phyloP scores from a whole-genome alignment of 2,888 invertebrate genomes.

The Zeuzera pyrina region DNA sequence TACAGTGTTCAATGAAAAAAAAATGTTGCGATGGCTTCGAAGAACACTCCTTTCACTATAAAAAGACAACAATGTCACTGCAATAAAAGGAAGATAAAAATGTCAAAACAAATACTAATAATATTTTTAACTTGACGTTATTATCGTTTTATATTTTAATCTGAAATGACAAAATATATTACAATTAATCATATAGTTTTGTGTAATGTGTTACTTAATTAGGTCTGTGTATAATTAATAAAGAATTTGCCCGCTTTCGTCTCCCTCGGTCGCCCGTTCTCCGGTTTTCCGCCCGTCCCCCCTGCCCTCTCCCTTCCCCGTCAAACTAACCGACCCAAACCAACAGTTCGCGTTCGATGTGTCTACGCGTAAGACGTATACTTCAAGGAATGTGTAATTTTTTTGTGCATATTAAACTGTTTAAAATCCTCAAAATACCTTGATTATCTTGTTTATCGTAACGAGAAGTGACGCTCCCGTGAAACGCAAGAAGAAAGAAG shows the following conservation, averaged over 20 bases:
- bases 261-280: slow-evolving; percentile 57
- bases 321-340: slow-evolving; percentile 45
- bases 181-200: too few relatives aligned
- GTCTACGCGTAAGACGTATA: slow-evolving; percentile 65
- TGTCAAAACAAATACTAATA: slow-evolving; percentile 29
- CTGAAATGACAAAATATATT: too few relatives aligned
- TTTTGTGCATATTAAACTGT: slow-evolving; percentile 67
- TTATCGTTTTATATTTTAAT: too few relatives aligned
- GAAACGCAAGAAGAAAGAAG: slow-evolving; percentile 53
- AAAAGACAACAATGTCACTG: too few relatives aligned
- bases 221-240: slow-evolving; percentile 20
- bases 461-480: slow-evolving; percentile 57
- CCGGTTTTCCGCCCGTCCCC: slow-evolving; percentile 56
- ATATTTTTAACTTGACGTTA: too few relatives aligned
- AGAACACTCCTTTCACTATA: too few relatives aligned
- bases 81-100: too few relatives aligned
- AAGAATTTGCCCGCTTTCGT: slow-evolving; percentile 33
- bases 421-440: slow-evolving; percentile 67
- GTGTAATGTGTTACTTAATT: slow-evolving; percentile 3
- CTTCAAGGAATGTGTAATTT: slow-evolving; percentile 64
- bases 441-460: slow-evolving; percentile 46
- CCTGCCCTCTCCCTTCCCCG: slow-evolving; percentile 24
- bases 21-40: too few relatives aligned
- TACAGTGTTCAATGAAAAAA: too few relatives aligned
- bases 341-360: slow-evolving; percentile 74